These are phyloP conservation scores for Myiothlypis chrysogaster DNA, from an alignment of 2,797 vertebrate species.

Conservation along the genomic window DNA sequence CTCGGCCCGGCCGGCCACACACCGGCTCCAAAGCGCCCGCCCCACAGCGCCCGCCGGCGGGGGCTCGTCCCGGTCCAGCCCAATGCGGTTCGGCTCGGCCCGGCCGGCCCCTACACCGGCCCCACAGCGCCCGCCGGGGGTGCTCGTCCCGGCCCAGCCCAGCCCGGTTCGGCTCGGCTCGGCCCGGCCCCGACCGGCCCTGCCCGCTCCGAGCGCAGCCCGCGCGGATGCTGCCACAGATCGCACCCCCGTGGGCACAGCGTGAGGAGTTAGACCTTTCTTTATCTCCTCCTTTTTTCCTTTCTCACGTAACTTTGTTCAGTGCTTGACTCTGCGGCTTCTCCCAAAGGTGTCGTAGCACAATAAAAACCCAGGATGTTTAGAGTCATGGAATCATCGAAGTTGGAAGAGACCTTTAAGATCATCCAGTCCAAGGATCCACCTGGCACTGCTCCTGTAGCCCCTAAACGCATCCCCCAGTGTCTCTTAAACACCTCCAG, in stretches of 20 bases:
- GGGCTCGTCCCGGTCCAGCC: no score
- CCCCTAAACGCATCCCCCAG: background rate
- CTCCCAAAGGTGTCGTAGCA: background rate
- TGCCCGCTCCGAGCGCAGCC: background rate
- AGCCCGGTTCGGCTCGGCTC: no score
- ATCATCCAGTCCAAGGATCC: background rate
- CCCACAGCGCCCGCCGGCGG: background rate
- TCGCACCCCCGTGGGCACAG: background rate
- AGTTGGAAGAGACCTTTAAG: background rate
- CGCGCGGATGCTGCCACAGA: background rate
- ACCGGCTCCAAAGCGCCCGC: background rate
- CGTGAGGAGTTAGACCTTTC: no score
- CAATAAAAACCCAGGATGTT: background rate
- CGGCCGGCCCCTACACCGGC: no score
- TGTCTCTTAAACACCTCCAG: background rate
- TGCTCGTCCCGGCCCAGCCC: no score
- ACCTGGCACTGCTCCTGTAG: background rate
- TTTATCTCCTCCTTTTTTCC: background rate
- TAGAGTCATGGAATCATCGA: background rate
- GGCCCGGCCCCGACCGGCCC: background rate
- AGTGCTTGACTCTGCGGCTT: rapidly evolving
- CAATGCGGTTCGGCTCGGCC: no score
- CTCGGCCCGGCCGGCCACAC: no score
- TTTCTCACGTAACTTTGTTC: background rate
- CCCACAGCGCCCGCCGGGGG: background rate